Percentiles rank a stretch among this genome's conserved stretches.
These are phyloP conservation scores for Hydrozoanthus tunicans DNA, from an alignment of 64 coral and sea anemone species.

Conservation along the genomic window DNA sequence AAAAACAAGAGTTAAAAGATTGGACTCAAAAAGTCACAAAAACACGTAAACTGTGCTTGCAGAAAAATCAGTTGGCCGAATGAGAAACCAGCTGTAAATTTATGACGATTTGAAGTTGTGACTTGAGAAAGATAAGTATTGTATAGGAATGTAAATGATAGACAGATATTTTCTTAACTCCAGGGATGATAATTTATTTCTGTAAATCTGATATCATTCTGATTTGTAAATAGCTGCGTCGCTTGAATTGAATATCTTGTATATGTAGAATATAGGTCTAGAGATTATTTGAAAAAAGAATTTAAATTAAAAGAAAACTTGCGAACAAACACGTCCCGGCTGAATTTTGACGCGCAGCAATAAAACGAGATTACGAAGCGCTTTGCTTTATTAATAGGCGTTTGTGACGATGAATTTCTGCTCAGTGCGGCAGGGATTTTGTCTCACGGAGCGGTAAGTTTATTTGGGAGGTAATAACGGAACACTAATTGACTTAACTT, in stretches of 20 bases:
- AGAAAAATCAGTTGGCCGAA: not conserved
- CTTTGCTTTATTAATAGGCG: not conserved
- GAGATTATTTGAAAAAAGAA: constrained; percentile 12
- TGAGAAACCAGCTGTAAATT: constrained; percentile 39
- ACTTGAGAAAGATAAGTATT: constrained; percentile 49
- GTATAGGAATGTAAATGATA: constrained; percentile 59
- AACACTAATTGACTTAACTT: constrained; percentile 35
- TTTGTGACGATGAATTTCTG: not conserved
- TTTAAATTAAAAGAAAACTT: constrained; percentile 25
- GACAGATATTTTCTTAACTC: constrained; percentile 54
- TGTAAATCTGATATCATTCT: constrained; percentile 51
- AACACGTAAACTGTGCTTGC: not conserved
- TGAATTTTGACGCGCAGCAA: not conserved
- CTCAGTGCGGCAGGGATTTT: not conserved
- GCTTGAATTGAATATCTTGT: not conserved
- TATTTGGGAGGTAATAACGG: not conserved
- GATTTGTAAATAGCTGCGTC: constrained; percentile 51
- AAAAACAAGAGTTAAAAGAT: not conserved
- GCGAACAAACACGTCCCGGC: constrained; percentile 21
- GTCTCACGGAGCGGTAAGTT: constrained; percentile 1
- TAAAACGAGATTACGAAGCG: constrained; percentile 6
- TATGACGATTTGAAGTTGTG: constrained; percentile 13
- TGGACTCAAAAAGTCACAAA: not conserved
- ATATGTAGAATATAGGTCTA: not conserved
- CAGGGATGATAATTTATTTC: constrained; percentile 40